Evolutionary conservation across 2,888 invertebrate genomes (phyloP).

Genomic region (Homarus gammarus): DNA sequence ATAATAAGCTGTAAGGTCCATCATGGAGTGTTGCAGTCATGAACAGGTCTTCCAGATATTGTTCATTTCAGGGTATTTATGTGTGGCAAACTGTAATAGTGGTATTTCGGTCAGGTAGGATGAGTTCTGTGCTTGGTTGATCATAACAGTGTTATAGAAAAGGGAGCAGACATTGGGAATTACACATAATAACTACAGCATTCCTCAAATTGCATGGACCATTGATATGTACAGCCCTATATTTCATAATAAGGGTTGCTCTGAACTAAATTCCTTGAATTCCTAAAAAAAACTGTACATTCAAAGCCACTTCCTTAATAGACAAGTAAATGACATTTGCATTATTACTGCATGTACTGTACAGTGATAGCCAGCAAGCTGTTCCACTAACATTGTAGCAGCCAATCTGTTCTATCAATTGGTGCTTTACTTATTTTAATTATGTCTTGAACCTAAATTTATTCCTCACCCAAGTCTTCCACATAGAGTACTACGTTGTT

Average conservation of each 20-base stretch:
- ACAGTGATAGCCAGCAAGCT: neutral
- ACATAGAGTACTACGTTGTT: conserved; percentile 20
- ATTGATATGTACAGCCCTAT: neutral
- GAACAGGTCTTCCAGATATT: conserved; percentile 33
- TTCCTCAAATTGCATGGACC: neutral
- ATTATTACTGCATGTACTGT: neutral
- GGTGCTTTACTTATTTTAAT: neutral
- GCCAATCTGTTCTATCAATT: neutral
- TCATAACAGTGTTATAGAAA: neutral
- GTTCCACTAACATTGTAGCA: neutral
- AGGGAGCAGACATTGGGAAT: neutral
- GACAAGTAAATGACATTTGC: neutral
- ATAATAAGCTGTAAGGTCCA: neutral
- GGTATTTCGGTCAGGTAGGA: neutral
- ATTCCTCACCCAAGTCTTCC: conserved; percentile 23
- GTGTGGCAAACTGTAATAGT: neutral
- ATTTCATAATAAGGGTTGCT: neutral
- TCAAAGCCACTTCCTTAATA: neutral
- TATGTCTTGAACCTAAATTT: neutral
- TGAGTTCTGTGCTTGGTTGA: neutral
- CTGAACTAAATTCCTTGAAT: neutral
- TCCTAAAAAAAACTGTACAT: neutral
- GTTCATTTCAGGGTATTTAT: neutral
- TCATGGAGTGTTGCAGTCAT: conserved; percentile 21
- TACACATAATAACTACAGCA: neutral